Percentiles rank a stretch among this genome's conserved stretches.
Evolutionary conservation across 2,113 vertebrate species (phyloP).

Genomic region (Mobula hypostoma): DNA sequence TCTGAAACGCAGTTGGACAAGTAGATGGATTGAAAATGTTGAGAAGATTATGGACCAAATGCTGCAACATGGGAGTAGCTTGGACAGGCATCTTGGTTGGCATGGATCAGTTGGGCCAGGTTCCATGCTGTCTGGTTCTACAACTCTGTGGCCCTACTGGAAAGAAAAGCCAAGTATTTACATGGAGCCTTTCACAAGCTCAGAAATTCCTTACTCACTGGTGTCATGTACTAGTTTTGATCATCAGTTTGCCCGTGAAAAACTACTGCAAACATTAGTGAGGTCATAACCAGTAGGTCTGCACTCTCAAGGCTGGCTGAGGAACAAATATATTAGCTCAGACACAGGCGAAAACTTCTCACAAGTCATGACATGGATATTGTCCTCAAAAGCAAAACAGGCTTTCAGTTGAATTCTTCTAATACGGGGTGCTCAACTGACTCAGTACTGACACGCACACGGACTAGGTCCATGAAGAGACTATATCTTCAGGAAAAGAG

Average conservation of each 20-base stretch:
- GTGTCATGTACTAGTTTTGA: neutral
- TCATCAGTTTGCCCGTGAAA: neutral
- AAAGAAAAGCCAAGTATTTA: neutral
- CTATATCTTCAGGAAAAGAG: no score
- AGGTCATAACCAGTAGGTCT: neutral
- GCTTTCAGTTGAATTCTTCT: neutral
- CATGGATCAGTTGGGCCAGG: no score
- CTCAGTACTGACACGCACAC: neutral
- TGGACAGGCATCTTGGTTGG: no score
- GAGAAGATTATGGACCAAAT: no score
- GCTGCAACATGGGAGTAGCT: no score
- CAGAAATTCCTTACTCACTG: neutral
- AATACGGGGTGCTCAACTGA: neutral
- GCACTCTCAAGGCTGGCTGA: neutral
- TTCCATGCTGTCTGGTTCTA: no score
- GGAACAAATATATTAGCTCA: neutral
- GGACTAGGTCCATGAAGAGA: neutral
- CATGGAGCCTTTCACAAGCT: neutral
- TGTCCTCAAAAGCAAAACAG: neutral
- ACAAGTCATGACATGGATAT: neutral
- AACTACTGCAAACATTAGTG: neutral
- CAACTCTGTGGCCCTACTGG: no score
- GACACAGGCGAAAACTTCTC: neutral
- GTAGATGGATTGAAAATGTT: no score
- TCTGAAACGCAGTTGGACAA: no score